These are phyloP conservation scores for Oenanthe oenanthe DNA, from an alignment of 2,113 vertebrate species.

Conservation along the genomic window DNA sequence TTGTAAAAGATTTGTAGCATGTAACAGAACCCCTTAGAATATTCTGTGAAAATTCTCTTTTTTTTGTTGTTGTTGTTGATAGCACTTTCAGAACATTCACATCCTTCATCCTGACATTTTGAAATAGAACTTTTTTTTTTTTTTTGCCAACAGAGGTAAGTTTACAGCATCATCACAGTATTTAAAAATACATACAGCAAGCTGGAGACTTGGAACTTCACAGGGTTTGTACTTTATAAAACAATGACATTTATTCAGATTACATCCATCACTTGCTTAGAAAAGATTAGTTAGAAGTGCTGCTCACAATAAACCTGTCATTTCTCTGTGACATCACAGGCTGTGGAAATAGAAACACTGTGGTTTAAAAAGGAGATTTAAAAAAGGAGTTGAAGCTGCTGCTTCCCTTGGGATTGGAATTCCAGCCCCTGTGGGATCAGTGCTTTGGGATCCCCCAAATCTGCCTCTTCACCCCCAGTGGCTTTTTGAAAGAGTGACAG, in stretches of 20 bases:
- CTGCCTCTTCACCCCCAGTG: neutral
- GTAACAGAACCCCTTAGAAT: slow-evolving; percentile 2
- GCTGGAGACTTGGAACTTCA: slow-evolving; percentile 30
- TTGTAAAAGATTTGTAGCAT: slow-evolving; percentile 33
- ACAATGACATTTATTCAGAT: slow-evolving; percentile 1
- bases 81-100: slow-evolving; percentile 60
- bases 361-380: slow-evolving; percentile 2
- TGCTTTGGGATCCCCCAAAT: neutral
- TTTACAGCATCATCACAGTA: slow-evolving; percentile 61
- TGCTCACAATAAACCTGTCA: slow-evolving; percentile 2
- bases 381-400: neutral
- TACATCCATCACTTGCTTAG: slow-evolving; percentile 39
- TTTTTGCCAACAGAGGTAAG: slow-evolving; percentile 51
- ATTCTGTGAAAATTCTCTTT: neutral
- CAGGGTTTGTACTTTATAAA: slow-evolving; percentile 33
- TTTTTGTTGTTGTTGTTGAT: neutral
- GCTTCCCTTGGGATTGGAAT: neutral
- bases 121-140: slow-evolving; percentile 7
- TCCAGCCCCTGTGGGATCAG: neutral
- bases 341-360: slow-evolving; percentile 44
- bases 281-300: slow-evolving; percentile 19
- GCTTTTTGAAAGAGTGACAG: neutral
- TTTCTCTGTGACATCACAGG: neutral
- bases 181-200: slow-evolving; percentile 65
- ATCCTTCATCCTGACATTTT: slow-evolving; percentile 49